Percentiles rank a stretch among this genome's conserved stretches.
Evolutionary conservation across 2,888 invertebrate species (phyloP).

Genomic region (Sialis fuliginosa): DNA sequence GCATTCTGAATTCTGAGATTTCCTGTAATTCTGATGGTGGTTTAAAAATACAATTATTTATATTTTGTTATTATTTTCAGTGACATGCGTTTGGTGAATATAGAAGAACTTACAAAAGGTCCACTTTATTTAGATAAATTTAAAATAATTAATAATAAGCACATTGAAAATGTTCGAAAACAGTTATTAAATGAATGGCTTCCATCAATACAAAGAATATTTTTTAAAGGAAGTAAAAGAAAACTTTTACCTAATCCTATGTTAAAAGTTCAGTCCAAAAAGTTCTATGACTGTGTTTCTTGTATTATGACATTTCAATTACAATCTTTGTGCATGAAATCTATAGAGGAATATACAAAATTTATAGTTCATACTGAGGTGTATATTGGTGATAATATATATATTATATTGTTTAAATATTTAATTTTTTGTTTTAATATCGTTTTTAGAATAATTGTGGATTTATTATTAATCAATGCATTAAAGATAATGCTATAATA

Average conservation of each 20-base stretch:
- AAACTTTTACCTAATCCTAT: constrained; percentile 47
- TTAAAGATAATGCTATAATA: constrained; percentile 38
- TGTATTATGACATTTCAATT: constrained; percentile 79
- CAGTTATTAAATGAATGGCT: constrained; percentile 48
- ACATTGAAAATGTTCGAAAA: constrained; percentile 48
- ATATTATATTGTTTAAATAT: too few species aligned
- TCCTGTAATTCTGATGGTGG: not conserved
- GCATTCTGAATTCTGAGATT: too few species aligned
- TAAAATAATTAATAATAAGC: constrained; percentile 30
- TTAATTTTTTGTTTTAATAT: too few species aligned
- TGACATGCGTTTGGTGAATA: constrained; percentile 12
- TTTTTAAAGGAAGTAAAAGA: constrained; percentile 46
- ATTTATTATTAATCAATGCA: constrained; percentile 30
- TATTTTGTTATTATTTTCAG: too few species aligned
- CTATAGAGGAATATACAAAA: constrained; percentile 58
- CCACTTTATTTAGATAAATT: constrained; percentile 54
- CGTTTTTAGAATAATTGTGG: not conserved
- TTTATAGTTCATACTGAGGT: constrained; percentile 65
- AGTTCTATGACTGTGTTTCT: constrained; percentile 72
- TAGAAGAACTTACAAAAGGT: constrained; percentile 28
- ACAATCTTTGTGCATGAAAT: constrained; percentile 62
- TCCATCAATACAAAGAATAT: constrained; percentile 41
- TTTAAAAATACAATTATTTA: not conserved
- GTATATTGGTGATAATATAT: too few species aligned
- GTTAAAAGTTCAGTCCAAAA: constrained; percentile 44